phyloP scores from a whole-genome alignment of 2,113 vertebrate species.

The Arothron firmamentum region DNA sequence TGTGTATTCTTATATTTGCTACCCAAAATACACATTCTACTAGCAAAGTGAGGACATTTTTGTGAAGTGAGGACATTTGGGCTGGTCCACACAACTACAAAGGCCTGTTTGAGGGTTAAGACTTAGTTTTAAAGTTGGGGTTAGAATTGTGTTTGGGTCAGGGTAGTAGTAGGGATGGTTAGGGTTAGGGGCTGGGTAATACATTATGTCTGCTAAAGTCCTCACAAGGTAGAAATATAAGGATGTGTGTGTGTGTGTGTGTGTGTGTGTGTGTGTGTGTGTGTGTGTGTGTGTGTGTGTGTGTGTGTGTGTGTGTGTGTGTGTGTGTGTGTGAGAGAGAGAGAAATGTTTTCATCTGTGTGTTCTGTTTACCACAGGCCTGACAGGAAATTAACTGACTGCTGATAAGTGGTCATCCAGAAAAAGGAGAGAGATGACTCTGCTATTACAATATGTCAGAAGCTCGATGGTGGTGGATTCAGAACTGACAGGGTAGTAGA shows the following conservation, averaged over 20 bases:
- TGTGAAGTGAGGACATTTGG: too few species aligned
- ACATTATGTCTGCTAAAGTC: too few species aligned
- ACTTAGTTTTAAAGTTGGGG: too few species aligned
- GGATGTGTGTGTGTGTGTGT: neutral
- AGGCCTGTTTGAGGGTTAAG: too few species aligned
- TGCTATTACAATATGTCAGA: conserved; percentile 56
- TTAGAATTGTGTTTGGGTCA: too few species aligned
- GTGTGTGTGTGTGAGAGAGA: neutral
- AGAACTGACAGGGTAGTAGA: conserved; percentile 3
- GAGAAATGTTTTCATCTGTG: neutral
- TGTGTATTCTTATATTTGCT: neutral
- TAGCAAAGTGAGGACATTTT: too few species aligned
- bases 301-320: neutral
- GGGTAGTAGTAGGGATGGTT: too few species aligned
- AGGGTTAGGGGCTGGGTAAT: too few species aligned
- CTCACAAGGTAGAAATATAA: neutral
- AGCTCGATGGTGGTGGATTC: conserved; percentile 22
- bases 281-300: neutral
- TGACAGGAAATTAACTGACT: conserved; percentile 59
- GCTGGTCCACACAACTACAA: too few species aligned
- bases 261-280: neutral
- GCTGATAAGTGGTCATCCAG: conserved; percentile 37
- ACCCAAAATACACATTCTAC: too few species aligned
- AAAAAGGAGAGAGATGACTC: conserved; percentile 29
- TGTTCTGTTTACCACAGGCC: conserved; percentile 14